Percentiles rank a stretch among this genome's conserved stretches.
These are phyloP conservation scores for Cheilosia soror DNA, from an alignment of 2,888 invertebrate genomes.

Conservation along the genomic window DNA sequence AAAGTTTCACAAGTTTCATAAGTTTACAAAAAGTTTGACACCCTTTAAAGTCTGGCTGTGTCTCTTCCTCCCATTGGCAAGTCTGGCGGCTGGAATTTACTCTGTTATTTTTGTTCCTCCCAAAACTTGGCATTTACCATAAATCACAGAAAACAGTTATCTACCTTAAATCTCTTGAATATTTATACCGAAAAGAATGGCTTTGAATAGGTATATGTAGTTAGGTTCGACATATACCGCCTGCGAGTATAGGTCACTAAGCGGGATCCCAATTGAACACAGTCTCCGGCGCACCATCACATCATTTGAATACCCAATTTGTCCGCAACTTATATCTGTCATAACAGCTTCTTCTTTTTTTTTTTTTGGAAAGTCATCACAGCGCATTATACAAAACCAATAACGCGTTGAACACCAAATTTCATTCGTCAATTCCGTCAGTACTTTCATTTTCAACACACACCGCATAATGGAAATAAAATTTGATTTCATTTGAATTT, in stretches of 20 bases:
- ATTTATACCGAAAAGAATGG: no score
- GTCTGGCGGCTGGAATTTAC: no score
- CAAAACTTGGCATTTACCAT: no score
- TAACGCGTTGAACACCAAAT: constrained; percentile 19
- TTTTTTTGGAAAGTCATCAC: constrained; percentile 1
- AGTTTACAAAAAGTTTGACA: no score
- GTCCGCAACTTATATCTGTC: constrained; percentile 27
- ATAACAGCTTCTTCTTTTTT: neutral
- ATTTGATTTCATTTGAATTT: constrained; percentile 5
- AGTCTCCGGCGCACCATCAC: neutral
- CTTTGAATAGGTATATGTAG: no score
- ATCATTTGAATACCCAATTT: constrained; percentile 35
- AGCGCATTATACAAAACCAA: constrained; percentile 13
- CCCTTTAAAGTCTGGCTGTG: no score
- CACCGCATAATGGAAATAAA: neutral
- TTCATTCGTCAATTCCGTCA: neutral
- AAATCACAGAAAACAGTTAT: no score
- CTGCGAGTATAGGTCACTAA: constrained; percentile 28
- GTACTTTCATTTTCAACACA: constrained; percentile 8
- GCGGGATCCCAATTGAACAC: constrained; percentile 27
- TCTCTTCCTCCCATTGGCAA: no score
- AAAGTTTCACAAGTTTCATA: no score
- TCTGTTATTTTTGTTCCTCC: no score
- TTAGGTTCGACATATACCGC: neutral
- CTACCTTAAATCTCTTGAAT: neutral